Evolutionary conservation across 2,797 vertebrate genomes (phyloP).

Genomic region (Melopsittacus undulatus): DNA sequence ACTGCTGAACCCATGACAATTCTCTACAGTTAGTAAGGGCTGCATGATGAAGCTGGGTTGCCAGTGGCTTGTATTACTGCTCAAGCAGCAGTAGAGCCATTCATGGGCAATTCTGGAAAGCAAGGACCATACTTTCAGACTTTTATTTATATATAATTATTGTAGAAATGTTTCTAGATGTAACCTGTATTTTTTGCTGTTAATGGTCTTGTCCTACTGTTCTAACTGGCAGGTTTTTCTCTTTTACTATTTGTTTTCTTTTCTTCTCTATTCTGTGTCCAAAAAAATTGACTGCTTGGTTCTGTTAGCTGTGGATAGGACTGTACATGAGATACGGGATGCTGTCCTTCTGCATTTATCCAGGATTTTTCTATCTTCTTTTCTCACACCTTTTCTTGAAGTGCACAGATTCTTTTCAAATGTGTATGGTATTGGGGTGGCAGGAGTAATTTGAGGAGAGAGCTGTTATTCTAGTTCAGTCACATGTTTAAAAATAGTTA

Average conservation of each 20-base stretch:
- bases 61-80: not conserved
- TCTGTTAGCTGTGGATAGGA: not conserved
- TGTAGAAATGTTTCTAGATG: not conserved
- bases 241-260: not conserved
- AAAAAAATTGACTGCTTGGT: not conserved
- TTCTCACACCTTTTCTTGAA: not conserved
- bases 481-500: conserved; percentile 12
- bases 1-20: no score
- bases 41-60: not conserved
- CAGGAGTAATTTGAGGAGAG: conserved; percentile 1
- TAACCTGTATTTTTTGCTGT: not conserved
- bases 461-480: not conserved
- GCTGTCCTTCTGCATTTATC: not conserved
- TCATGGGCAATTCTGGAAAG: not conserved
- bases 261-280: not conserved
- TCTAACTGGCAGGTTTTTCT: not conserved
- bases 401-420: not conserved
- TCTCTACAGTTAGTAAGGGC: not conserved
- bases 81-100: not conserved
- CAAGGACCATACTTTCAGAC: not conserved
- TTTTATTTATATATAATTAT: not conserved
- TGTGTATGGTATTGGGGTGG: not conserved
- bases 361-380: not conserved
- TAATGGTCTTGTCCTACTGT: not conserved
- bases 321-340: not conserved